A percentile compares a stretch with the other conserved stretches of the same genome.
Conservation (phyloP, 2,888 invertebrate genomes). For the Uloborus plumipes region DNA sequence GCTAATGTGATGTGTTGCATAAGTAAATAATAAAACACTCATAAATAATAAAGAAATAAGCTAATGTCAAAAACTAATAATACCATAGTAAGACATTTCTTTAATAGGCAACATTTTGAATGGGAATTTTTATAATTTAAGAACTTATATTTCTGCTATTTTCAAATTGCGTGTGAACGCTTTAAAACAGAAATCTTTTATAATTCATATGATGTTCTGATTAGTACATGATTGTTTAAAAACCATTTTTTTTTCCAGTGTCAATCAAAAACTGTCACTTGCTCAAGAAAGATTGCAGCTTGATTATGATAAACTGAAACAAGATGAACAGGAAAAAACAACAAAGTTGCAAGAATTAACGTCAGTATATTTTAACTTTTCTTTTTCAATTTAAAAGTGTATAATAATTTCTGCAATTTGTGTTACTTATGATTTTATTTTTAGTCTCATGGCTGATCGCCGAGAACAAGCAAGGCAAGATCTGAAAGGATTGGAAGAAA, state of each 20-base stretch:
- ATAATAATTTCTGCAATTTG: not conserved
- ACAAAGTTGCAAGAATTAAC: slow-evolving; percentile 94
- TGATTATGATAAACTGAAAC: slow-evolving; percentile 95
- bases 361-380: slow-evolving; percentile 67
- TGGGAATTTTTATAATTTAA: not conserved
- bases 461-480: slow-evolving; percentile 98
- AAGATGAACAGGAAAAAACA: slow-evolving; percentile 94
- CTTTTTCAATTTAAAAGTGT: not conserved
- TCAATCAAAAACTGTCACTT: slow-evolving; percentile 91
- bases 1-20: too few species aligned
- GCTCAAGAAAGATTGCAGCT: slow-evolving; percentile 94
- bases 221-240: not conserved
- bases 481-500: slow-evolving; percentile 76
- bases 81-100: too few species aligned
- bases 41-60: too few species aligned
- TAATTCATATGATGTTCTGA: not conserved
- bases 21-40: too few species aligned
- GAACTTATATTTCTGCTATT: not conserved
- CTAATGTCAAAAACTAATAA: too few species aligned
- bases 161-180: not conserved
- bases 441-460: slow-evolving; percentile 80
- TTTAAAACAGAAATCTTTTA: not conserved
- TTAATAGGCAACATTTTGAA: too few species aligned
- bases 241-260: slow-evolving; percentile 68
- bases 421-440: slow-evolving; percentile 1